Percentiles rank a stretch among this genome's conserved stretches.
Conservation (phyloP, 2,113 vertebrate genomes). For the Lichenostomus cassidix region DNA sequence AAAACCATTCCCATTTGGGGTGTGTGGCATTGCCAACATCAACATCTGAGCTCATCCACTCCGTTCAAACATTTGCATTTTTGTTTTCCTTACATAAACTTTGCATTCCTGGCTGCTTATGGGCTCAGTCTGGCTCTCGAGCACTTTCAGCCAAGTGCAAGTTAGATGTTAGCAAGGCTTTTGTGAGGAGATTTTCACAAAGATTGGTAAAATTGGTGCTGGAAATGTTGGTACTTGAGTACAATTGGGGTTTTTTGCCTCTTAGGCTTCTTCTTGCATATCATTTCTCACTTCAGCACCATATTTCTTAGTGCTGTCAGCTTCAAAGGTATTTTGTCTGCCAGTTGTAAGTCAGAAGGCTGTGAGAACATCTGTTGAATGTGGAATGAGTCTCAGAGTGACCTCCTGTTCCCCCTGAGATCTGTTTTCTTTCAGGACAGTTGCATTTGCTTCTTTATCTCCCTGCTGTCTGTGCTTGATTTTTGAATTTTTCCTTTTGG, state of each 20-base stretch:
- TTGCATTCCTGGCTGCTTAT: constrained; percentile 32
- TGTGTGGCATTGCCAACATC: constrained; percentile 7
- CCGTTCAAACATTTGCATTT: background rate
- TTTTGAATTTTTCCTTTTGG: background rate
- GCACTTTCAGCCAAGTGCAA: background rate
- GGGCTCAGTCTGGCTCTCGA: background rate
- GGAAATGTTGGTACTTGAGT: background rate
- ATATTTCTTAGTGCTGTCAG: background rate
- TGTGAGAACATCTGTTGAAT: background rate
- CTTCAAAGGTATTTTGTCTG: background rate
- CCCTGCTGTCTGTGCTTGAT: background rate
- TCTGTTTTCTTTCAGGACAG: background rate
- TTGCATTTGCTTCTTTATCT: background rate
- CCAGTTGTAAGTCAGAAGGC: background rate
- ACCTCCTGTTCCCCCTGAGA: background rate
- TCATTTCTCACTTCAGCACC: background rate
- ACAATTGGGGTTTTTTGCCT: background rate
- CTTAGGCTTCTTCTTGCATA: background rate
- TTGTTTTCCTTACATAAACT: constrained; percentile 28
- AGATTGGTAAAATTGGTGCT: background rate
- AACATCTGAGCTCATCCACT: constrained; percentile 22
- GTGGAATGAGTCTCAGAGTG: background rate
- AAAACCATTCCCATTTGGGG: background rate
- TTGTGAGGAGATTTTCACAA: background rate
- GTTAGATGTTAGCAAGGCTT: background rate